Percentiles rank a stretch among this genome's conserved stretches.
These are phyloP conservation scores for Ptychoptera albimana DNA, from an alignment of 2,888 invertebrate genomes.

Conservation along the genomic window DNA sequence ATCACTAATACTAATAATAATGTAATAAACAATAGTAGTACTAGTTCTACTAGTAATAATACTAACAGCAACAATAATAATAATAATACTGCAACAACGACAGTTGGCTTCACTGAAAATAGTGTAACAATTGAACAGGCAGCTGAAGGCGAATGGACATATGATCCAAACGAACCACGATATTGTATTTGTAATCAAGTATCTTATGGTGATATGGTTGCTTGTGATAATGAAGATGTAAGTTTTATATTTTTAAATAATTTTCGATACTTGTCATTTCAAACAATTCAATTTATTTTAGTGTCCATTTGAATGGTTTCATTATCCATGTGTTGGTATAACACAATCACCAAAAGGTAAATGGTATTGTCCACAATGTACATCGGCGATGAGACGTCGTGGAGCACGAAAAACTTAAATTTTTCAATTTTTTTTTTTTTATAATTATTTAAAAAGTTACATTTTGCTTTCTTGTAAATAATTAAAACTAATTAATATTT, in stretches of 20 bases:
- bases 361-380: slow-evolving; percentile 97
- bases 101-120: slow-evolving; percentile 19
- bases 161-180: slow-evolving; percentile 89
- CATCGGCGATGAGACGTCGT: slow-evolving; percentile 69
- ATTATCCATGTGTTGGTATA: slow-evolving; percentile 94
- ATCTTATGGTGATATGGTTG: slow-evolving; percentile 97
- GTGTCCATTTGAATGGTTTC: slow-evolving; percentile 99
- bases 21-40: no score
- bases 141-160: slow-evolving; percentile 70
- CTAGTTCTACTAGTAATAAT: no score
- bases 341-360: slow-evolving; percentile 93
- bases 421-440: no score
- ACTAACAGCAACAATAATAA: no score
- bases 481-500: no score
- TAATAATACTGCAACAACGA: slow-evolving; percentile 6
- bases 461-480: no score
- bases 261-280: slow-evolving; percentile 1
- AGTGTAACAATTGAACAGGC: slow-evolving; percentile 26
- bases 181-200: slow-evolving; percentile 97
- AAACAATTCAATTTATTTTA: slow-evolving; percentile 31
- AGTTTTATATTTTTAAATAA: slow-evolving; percentile 25
- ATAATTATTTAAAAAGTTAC: no score
- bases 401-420: slow-evolving; percentile 60
- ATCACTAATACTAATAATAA: no score
- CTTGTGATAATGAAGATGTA: slow-evolving; percentile 94